Conservation (phyloP, 1,140 invertebrate species). For the Drosophila triauraria region DNA sequence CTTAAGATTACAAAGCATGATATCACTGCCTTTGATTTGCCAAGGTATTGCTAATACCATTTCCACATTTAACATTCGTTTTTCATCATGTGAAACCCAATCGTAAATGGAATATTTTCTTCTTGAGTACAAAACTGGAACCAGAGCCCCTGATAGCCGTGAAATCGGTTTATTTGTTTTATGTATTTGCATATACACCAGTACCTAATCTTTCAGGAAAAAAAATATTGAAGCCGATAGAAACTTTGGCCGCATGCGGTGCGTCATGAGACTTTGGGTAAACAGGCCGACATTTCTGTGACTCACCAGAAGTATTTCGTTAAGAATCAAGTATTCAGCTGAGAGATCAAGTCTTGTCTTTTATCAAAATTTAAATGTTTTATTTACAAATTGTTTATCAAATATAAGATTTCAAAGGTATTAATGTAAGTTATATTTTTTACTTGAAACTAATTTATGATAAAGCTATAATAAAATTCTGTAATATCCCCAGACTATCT, state of each 20-base stretch:
- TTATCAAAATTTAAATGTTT: neutral
- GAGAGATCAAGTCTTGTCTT: neutral
- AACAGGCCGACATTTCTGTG: constrained; percentile 7
- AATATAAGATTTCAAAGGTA: neutral
- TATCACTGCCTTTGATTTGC: neutral
- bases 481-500: neutral
- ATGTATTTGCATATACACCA: constrained; percentile 10
- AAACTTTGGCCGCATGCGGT: constrained; percentile 8
- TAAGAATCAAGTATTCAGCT: neutral
- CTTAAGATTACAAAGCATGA: neutral
- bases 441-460: neutral
- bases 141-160: constrained; percentile 3
- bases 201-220: constrained; percentile 9
- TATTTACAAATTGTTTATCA: neutral
- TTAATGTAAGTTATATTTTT: no score
- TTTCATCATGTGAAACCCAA: neutral
- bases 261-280: constrained; percentile 17
- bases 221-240: constrained; percentile 12
- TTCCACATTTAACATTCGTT: constrained; percentile 3
- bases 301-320: constrained; percentile 11
- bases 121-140: neutral
- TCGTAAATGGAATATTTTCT: constrained; percentile 1
- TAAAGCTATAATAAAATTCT: neutral
- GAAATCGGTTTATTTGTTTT: constrained; percentile 7
- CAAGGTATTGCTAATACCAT: neutral